Percentiles rank a stretch among this genome's conserved stretches.
Conservation (phyloP, 2,888 invertebrate species). For the Macaria liturata region DNA sequence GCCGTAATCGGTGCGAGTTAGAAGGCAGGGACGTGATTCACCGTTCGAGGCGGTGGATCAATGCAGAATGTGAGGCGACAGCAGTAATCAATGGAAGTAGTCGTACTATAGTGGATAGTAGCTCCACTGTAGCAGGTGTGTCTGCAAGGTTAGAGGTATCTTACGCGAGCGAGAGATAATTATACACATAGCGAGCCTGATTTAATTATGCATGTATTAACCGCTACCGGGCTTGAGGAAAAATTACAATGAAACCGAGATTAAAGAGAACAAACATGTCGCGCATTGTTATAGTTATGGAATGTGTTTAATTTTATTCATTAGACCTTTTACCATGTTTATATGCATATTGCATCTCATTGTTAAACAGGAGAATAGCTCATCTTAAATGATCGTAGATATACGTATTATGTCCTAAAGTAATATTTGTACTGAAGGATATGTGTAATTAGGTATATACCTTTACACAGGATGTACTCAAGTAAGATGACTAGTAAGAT, state of each 20-base stretch:
- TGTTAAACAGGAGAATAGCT: not conserved
- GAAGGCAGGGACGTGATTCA: constrained; percentile 52
- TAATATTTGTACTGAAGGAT: no score
- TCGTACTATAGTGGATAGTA: constrained; percentile 37
- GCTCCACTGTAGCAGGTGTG: constrained; percentile 51
- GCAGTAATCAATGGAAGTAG: constrained; percentile 43
- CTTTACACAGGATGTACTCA: no score
- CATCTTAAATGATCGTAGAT: not conserved
- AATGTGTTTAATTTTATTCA: constrained; percentile 7
- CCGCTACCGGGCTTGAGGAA: constrained; percentile 31
- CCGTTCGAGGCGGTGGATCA: constrained; percentile 37
- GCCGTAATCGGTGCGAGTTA: constrained; percentile 37
- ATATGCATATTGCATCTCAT: no score
- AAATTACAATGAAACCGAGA: constrained; percentile 31
- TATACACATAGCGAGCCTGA: constrained; percentile 49
- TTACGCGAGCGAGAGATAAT: constrained; percentile 60
- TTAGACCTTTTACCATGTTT: not conserved
- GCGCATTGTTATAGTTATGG: constrained; percentile 17
- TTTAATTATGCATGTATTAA: constrained; percentile 25
- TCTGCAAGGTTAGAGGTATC: constrained; percentile 66
- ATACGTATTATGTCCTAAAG: no score
- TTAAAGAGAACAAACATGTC: constrained; percentile 27
- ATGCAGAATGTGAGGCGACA: constrained; percentile 50
- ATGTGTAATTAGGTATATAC: no score
- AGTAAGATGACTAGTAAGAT: no score